Conservation (phyloP, 2,113 vertebrate species). For the Mus musculus region DNA sequence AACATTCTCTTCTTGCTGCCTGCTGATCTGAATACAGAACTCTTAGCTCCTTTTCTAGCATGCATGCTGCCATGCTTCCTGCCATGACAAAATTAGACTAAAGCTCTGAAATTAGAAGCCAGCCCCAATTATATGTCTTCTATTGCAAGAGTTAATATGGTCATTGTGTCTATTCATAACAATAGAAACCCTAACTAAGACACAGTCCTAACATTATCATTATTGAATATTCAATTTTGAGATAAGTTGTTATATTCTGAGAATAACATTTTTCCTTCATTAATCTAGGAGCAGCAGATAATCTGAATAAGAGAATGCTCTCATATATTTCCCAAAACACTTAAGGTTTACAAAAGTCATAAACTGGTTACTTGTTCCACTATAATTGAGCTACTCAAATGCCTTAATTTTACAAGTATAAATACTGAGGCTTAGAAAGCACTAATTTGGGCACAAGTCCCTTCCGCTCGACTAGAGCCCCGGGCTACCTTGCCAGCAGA, state of each 20-base stretch:
- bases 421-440: constrained; percentile 8
- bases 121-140: background rate
- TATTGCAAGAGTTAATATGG: background rate
- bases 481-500: too few species aligned
- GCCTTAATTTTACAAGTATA: background rate
- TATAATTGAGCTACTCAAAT: background rate
- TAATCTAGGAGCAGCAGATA: background rate
- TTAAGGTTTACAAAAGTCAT: background rate
- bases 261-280: background rate
- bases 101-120: background rate
- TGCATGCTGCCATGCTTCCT: background rate
- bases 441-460: too few species aligned
- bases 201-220: background rate
- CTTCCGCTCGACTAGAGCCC: too few species aligned
- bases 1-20: background rate
- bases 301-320: background rate
- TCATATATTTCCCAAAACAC: background rate
- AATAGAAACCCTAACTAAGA: background rate
- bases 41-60: background rate
- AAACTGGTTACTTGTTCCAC: background rate
- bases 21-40: background rate
- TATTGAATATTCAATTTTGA: background rate
- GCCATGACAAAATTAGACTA: background rate
- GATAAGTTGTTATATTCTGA: background rate
- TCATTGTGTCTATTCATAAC: background rate